A percentile compares a stretch with the other conserved stretches of the same genome.
Conservation (phyloP, 2,113 vertebrate genomes). For the Equus przewalskii region DNA sequence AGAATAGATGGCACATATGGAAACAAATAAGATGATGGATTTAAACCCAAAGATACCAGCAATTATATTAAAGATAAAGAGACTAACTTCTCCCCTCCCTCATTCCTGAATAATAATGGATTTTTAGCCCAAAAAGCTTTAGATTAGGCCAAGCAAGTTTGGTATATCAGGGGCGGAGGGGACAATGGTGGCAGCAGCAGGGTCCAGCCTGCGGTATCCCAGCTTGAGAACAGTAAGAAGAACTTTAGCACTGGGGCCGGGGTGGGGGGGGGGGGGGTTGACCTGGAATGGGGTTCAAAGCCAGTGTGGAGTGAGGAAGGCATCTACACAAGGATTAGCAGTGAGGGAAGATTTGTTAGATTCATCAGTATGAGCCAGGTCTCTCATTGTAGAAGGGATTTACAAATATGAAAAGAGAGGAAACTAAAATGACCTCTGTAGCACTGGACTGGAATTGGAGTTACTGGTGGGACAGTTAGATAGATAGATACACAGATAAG, state of each 20-base stretch:
- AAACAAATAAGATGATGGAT: neutral
- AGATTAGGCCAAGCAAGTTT: neutral
- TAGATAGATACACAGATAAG: neutral
- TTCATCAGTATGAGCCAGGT: neutral
- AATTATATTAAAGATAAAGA: neutral
- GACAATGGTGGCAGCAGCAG: neutral
- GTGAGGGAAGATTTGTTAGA: neutral
- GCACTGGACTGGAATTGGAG: neutral
- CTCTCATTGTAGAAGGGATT: neutral
- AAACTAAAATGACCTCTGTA: neutral
- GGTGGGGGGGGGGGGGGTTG: too few species aligned
- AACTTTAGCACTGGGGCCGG: neutral
- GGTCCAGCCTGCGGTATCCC: neutral
- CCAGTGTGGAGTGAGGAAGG: neutral
- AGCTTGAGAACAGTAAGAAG: neutral
- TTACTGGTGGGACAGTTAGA: neutral
- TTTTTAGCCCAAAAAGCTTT: neutral
- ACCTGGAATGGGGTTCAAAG: neutral
- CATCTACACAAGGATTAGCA: neutral
- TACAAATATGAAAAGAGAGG: neutral
- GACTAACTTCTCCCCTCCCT: neutral
- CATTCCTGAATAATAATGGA: neutral
- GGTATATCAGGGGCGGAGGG: neutral
- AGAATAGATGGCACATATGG: neutral
- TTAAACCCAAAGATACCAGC: neutral